These are phyloP conservation scores for Drosophila lacertosa DNA, from an alignment of 1,140 invertebrate species.

Conservation along the genomic window DNA sequence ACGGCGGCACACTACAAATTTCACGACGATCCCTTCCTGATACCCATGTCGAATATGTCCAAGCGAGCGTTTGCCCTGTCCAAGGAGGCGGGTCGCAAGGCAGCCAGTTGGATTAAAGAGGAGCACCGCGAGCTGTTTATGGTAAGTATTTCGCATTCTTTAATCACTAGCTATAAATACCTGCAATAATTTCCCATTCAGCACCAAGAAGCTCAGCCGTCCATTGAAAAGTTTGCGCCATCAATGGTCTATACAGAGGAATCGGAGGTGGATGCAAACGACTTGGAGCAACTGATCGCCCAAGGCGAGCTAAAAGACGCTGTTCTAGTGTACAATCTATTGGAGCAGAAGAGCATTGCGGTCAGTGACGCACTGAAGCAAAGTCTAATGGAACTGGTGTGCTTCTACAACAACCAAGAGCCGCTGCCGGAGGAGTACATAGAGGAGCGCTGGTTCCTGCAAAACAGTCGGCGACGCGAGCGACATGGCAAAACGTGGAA, in stretches of 20 bases:
- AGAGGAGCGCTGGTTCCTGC: slow-evolving; percentile 91
- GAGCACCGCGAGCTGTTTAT: slow-evolving; percentile 90
- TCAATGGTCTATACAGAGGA: slow-evolving; percentile 88
- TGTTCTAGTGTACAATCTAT: slow-evolving; percentile 89
- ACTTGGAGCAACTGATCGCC: slow-evolving; percentile 87
- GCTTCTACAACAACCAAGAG: slow-evolving; percentile 91
- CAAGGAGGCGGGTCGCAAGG: slow-evolving; percentile 93
- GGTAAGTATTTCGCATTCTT: slow-evolving; percentile 35
- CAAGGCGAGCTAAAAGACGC: slow-evolving; percentile 88
- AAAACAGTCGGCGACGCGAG: slow-evolving; percentile 84
- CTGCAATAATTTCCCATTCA: slow-evolving; percentile 4
- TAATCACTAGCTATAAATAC: background rate
- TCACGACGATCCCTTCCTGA: slow-evolving; percentile 95
- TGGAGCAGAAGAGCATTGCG: slow-evolving; percentile 87
- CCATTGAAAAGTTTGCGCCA: slow-evolving; percentile 89
- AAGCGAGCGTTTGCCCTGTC: slow-evolving; percentile 91
- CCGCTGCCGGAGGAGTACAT: slow-evolving; percentile 87
- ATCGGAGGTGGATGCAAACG: slow-evolving; percentile 86
- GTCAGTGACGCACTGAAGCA: slow-evolving; percentile 88
- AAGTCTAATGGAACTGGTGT: slow-evolving; percentile 91
- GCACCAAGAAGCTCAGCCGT: slow-evolving; percentile 86
- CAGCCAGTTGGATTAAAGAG: slow-evolving; percentile 92
- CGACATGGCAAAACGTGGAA: slow-evolving; percentile 89
- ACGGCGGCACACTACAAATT: slow-evolving; percentile 94
- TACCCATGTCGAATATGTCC: slow-evolving; percentile 90